phyloP scores from a whole-genome alignment of 1,140 invertebrate genomes.

The Drosophila ficusphila region DNA sequence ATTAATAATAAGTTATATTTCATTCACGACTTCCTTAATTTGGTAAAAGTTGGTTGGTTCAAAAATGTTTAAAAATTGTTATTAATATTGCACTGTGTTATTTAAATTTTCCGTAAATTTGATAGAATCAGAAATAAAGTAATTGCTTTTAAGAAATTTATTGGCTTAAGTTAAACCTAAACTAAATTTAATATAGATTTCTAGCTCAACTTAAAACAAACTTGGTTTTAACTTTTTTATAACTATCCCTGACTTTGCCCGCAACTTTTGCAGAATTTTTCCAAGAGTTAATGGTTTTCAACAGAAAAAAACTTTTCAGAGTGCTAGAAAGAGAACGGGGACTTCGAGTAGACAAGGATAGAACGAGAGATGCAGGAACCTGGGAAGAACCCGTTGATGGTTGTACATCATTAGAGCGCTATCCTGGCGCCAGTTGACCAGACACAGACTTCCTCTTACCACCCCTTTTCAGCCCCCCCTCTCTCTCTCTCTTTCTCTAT shows the following conservation, averaged over 20 bases:
- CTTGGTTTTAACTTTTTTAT: background rate
- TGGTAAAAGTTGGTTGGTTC: too few species aligned
- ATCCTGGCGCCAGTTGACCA: slow-evolving; percentile 47
- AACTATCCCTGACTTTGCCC: slow-evolving; percentile 26
- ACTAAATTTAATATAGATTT: background rate
- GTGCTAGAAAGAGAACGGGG: background rate
- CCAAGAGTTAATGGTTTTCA: slow-evolving; percentile 1
- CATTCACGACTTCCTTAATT: too few species aligned
- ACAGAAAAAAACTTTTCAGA: background rate
- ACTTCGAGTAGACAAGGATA: background rate
- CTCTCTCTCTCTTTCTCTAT: background rate
- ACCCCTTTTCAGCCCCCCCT: background rate
- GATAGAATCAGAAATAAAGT: too few species aligned
- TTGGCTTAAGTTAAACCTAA: background rate
- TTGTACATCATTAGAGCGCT: slow-evolving; percentile 44
- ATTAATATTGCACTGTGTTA: too few species aligned
- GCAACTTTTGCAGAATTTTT: slow-evolving; percentile 3
- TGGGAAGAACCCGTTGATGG: slow-evolving; percentile 31
- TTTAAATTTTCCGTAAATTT: too few species aligned
- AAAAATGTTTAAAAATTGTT: too few species aligned
- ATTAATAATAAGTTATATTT: too few species aligned
- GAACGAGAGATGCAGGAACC: slow-evolving; percentile 12
- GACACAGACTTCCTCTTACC: slow-evolving; percentile 23
- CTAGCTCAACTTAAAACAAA: background rate
- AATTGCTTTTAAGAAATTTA: background rate